phyloP scores from a whole-genome alignment of 1,140 invertebrate genomes.

The Lanistes nyassanus region DNA sequence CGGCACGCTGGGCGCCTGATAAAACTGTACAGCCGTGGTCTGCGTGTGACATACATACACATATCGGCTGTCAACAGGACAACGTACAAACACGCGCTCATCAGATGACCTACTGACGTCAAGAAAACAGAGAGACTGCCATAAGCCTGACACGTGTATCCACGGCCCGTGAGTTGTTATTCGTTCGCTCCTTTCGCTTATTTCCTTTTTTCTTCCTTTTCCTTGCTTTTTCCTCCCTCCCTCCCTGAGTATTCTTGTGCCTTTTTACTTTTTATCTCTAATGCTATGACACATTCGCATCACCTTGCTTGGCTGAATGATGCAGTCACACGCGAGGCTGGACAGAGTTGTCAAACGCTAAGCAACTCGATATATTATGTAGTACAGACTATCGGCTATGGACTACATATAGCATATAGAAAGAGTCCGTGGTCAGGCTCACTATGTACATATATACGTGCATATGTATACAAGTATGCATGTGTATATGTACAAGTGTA shows the following conservation, averaged over 20 bases:
- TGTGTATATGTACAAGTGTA: not conserved
- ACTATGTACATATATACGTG: not conserved
- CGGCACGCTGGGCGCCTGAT: too few species aligned
- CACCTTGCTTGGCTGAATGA: too few species aligned
- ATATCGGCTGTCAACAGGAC: too few species aligned
- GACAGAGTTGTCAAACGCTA: not conserved
- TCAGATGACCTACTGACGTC: too few species aligned
- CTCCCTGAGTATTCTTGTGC: not conserved
- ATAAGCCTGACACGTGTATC: too few species aligned
- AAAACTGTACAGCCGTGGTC: too few species aligned
- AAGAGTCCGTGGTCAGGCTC: not conserved
- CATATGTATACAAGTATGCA: not conserved
- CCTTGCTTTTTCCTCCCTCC: too few species aligned
- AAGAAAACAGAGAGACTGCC: too few species aligned
- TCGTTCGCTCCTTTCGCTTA: not conserved
- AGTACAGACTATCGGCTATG: too few species aligned
- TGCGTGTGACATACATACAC: too few species aligned
- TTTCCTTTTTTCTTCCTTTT: constrained; percentile 3
- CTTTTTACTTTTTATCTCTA: not conserved
- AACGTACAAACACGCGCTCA: too few species aligned
- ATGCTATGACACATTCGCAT: not conserved
- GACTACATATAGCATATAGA: not conserved
- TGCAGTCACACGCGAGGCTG: not conserved
- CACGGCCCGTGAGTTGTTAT: not conserved
- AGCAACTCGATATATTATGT: not conserved